Percentiles rank a stretch among this genome's conserved stretches.
phyloP scores from a whole-genome alignment of 1,140 invertebrate genomes.

The Drosophila saltans region DNA sequence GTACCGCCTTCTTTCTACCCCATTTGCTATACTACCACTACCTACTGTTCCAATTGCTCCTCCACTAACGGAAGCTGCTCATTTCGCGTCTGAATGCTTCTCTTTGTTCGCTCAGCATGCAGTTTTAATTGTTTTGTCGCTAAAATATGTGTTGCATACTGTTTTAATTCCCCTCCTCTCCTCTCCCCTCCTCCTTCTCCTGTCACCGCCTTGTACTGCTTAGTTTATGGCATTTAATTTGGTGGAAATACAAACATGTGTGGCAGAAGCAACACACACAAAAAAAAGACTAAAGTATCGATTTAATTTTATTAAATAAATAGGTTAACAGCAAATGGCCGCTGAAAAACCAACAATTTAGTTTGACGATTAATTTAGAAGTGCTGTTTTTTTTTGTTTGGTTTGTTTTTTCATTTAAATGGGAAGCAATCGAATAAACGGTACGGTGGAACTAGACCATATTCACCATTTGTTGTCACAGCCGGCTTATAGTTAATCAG shows the following conservation, averaged over 20 bases:
- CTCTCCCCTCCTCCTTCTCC: neutral
- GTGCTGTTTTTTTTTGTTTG: neutral
- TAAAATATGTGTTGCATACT: conserved; percentile 54
- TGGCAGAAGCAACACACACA: conserved; percentile 1
- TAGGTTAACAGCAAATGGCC: conserved; percentile 15
- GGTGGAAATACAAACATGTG: conserved; percentile 15
- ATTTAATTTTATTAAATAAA: conserved; percentile 62
- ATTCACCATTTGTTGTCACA: conserved; percentile 41
- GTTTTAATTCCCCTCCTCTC: neutral
- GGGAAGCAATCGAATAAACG: conserved; percentile 1
- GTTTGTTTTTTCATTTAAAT: neutral
- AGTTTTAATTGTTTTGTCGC: conserved; percentile 74
- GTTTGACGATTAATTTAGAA: neutral
- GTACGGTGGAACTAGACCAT: conserved; percentile 40
- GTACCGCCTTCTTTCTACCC: neutral
- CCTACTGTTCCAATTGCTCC: neutral
- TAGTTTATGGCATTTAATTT: conserved; percentile 74
- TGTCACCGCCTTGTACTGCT: conserved; percentile 29
- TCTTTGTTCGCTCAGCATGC: conserved; percentile 62
- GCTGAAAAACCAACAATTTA: neutral
- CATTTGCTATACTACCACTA: too few species aligned
- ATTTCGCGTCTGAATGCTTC: conserved; percentile 51
- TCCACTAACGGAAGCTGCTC: conserved; percentile 56
- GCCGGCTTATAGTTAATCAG: conserved; percentile 27
- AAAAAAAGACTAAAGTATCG: conserved; percentile 21